These are phyloP conservation scores for Montifringilla adamsi DNA, from an alignment of 2,113 vertebrate genomes.

Conservation along the genomic window DNA sequence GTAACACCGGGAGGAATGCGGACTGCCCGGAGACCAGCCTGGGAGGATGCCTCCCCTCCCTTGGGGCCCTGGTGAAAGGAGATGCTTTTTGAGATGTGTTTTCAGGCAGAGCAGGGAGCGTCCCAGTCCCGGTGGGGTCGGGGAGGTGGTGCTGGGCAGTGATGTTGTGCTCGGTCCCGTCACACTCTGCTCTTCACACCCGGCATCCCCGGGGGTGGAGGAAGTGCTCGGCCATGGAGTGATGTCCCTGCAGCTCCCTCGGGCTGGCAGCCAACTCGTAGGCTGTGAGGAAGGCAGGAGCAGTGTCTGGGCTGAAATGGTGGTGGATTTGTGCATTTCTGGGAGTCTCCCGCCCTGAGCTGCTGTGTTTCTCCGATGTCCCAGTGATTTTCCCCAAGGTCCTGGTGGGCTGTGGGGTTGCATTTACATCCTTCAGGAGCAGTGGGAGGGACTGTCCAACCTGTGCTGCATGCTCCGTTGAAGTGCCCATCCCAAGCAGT, in stretches of 20 bases:
- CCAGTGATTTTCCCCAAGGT: not conserved
- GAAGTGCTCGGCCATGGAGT: not conserved
- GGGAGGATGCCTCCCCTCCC: not conserved
- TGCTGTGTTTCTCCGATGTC: not conserved
- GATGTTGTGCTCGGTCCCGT: not conserved
- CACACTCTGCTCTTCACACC: not conserved
- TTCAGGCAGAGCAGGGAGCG: not conserved
- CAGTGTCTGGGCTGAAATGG: not conserved
- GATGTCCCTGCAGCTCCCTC: not conserved
- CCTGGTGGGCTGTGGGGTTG: not conserved
- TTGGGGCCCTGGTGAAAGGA: not conserved
- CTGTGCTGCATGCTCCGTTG: accelerated
- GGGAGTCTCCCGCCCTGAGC: accelerated
- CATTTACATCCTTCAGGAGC: not conserved
- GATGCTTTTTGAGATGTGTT: not conserved
- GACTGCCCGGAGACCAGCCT: not conserved
- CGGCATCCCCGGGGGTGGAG: not conserved
- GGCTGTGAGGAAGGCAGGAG: not conserved
- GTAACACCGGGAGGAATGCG: not conserved
- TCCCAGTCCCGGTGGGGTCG: not conserved
- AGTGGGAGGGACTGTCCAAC: not conserved
- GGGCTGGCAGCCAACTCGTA: not conserved
- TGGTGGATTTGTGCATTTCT: not conserved
- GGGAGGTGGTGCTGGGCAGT: not conserved
- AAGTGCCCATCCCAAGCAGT: not conserved